A percentile compares a stretch with the other conserved stretches of the same genome.
phyloP scores from a whole-genome alignment of 2,888 invertebrate genomes.

The Beris chalybata region DNA sequence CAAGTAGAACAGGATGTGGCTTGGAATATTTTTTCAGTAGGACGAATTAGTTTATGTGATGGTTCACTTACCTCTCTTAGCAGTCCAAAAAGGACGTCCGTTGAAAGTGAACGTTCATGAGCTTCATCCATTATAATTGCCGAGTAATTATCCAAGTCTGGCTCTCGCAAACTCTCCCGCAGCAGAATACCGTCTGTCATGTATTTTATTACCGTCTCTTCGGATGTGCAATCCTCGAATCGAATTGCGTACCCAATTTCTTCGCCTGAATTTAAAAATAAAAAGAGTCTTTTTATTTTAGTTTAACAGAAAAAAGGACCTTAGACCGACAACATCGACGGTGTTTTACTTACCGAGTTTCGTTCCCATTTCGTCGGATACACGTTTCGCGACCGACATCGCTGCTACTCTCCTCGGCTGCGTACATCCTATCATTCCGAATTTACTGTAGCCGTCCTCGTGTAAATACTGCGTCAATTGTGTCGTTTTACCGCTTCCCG shows the following conservation, averaged over 20 bases:
- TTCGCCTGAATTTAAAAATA: slow-evolving; percentile 61
- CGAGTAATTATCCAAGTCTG: slow-evolving; percentile 95
- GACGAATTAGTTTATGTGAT: too few relatives aligned
- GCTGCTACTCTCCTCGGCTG: slow-evolving; percentile 97
- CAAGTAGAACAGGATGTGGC: too few relatives aligned
- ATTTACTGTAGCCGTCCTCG: slow-evolving; percentile 92
- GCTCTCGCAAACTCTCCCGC: slow-evolving; percentile 92
- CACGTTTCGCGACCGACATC: slow-evolving; percentile 99
- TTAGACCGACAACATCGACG: too few relatives aligned
- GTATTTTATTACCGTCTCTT: slow-evolving; percentile 92
- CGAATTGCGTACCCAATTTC: slow-evolving; percentile 99
- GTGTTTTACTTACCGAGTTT: slow-evolving; percentile 70
- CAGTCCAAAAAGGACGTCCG: slow-evolving; percentile 96
- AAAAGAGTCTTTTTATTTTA: too few relatives aligned
- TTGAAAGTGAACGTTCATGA: slow-evolving; percentile 96
- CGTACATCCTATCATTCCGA: slow-evolving; percentile 96
- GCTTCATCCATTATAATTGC: slow-evolving; percentile 99
- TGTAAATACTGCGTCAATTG: slow-evolving; percentile 96
- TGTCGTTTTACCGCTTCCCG: slow-evolving; percentile 78
- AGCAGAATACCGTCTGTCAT: slow-evolving; percentile 99
- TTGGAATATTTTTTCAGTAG: too few relatives aligned
- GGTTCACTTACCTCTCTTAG: slow-evolving; percentile 76
- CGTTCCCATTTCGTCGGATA: slow-evolving; percentile 96
- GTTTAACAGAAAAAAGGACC: too few relatives aligned
- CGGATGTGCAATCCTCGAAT: slow-evolving; percentile 98